phyloP scores from a whole-genome alignment of 2,113 vertebrate genomes.

The Aphelocoma coerulescens region DNA sequence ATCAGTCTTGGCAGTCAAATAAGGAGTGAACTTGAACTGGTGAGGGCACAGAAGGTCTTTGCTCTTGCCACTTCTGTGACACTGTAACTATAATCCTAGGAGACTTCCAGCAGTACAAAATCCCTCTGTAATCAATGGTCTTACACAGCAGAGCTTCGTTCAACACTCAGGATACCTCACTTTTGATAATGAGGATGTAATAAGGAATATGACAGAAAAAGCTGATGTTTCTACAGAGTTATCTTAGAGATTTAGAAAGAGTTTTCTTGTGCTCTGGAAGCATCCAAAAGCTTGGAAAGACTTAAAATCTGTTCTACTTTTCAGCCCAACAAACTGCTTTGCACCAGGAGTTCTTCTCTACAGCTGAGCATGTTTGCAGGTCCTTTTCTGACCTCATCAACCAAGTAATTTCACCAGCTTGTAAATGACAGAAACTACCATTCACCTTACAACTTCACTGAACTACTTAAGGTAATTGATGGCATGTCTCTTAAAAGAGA shows the following conservation, averaged over 20 bases:
- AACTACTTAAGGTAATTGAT: constrained; percentile 6
- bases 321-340: constrained; percentile 62
- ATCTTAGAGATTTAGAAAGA: background rate
- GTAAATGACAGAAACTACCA: constrained; percentile 25
- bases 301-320: background rate
- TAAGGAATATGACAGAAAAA: background rate
- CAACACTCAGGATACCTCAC: background rate
- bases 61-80: background rate
- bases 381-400: constrained; percentile 75
- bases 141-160: background rate
- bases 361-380: constrained; percentile 71
- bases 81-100: background rate
- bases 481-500: background rate
- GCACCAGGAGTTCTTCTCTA: constrained; percentile 62
- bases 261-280: background rate
- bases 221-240: background rate
- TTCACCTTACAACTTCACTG: background rate
- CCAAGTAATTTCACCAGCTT: constrained; percentile 53
- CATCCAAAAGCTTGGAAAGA: background rate
- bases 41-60: background rate
- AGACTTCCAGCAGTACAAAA: background rate
- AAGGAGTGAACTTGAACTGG: background rate
- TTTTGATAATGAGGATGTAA: background rate
- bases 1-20: background rate
- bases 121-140: background rate